phyloP scores from a whole-genome alignment of 2,888 invertebrate species.

The Dilophus febrilis region DNA sequence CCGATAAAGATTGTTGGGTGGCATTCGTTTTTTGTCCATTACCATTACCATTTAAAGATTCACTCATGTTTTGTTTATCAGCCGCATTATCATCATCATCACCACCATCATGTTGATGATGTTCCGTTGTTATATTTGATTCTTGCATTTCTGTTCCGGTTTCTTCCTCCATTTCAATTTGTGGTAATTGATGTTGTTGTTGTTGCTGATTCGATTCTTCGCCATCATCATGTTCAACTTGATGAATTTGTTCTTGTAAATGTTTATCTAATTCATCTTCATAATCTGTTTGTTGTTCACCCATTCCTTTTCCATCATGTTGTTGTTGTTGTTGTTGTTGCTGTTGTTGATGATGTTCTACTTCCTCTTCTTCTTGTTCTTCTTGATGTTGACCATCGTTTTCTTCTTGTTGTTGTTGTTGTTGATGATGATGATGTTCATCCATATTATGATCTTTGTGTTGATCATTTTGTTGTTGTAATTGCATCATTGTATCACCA shows the following conservation, averaged over 20 bases:
- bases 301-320: not conserved
- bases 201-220: not conserved
- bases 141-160: no score
- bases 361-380: not conserved
- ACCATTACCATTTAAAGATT: slow-evolving; percentile 9
- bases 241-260: not conserved
- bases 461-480: slow-evolving; percentile 19
- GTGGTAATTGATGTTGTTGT: not conserved
- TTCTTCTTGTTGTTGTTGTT: slow-evolving; percentile 13
- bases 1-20: slow-evolving; percentile 5
- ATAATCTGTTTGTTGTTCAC: not conserved
- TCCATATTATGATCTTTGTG: slow-evolving; percentile 4
- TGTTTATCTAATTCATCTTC: not conserved
- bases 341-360: slow-evolving; percentile 1
- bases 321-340: not conserved
- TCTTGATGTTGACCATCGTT: not conserved
- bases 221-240: not conserved
- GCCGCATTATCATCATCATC: slow-evolving; percentile 5
- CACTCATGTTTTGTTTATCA: slow-evolving; percentile 3
- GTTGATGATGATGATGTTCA: slow-evolving; percentile 2
- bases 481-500: slow-evolving; percentile 17
- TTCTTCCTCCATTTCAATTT: no score
- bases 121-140: not conserved
- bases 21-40: slow-evolving; percentile 14
- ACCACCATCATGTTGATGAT: no score